phyloP scores from a whole-genome alignment of 1,140 invertebrate species.

The Aphis gossypii region DNA sequence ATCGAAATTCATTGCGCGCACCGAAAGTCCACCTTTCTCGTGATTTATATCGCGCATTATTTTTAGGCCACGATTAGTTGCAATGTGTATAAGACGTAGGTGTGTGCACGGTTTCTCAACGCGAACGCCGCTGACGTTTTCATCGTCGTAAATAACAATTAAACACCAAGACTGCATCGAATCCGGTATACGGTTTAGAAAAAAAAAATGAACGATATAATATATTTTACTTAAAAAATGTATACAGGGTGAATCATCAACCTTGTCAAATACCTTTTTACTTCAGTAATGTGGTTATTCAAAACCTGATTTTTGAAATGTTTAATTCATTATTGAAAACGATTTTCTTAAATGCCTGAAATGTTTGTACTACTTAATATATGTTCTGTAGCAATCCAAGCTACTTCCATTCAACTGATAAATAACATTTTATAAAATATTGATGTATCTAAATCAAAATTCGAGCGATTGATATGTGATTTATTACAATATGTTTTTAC shows the following conservation, averaged over 20 bases:
- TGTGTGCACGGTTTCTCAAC: slow-evolving; percentile 11
- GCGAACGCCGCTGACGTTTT: not conserved
- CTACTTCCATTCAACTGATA: too few species aligned
- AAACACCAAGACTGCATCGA: not conserved
- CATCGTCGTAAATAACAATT: slow-evolving; percentile 45
- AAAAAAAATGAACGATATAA: not conserved
- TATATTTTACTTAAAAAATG: slow-evolving; percentile 13
- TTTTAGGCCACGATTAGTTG: slow-evolving; percentile 15
- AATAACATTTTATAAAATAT: too few species aligned
- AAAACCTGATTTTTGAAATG: not conserved
- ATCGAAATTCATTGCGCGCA: slow-evolving; percentile 38
- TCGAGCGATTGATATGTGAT: too few species aligned
- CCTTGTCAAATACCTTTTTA: not conserved
- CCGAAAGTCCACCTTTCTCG: not conserved
- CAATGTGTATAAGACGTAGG: not conserved
- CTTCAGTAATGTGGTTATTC: not conserved
- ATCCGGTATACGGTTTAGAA: not conserved
- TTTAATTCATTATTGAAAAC: not conserved
- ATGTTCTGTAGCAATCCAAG: too few species aligned
- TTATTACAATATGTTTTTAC: not conserved
- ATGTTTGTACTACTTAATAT: not conserved
- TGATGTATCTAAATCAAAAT: too few species aligned
- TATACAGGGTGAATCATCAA: not conserved
- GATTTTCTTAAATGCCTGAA: not conserved
- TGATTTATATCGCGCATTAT: slow-evolving; percentile 41